Percentiles rank a stretch among this genome's conserved stretches.
These are phyloP conservation scores for Epinephelus lanceolatus DNA, from an alignment of 2,113 vertebrate genomes.

Conservation along the genomic window DNA sequence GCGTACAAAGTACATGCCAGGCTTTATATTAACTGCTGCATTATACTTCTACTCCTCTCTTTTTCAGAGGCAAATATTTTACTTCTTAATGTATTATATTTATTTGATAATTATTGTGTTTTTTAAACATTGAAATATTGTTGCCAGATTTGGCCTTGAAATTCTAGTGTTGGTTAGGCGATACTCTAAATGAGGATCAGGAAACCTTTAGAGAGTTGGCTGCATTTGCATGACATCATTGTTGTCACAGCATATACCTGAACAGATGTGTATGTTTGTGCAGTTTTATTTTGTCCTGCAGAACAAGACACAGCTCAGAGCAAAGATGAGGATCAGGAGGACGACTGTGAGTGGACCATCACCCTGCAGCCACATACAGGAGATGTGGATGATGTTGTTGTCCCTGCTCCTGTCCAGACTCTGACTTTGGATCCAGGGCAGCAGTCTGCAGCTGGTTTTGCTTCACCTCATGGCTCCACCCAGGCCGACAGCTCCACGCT, in stretches of 20 bases:
- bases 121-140: too few relatives aligned
- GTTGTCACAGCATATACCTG: background rate
- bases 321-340: slow-evolving; percentile 4
- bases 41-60: too few relatives aligned
- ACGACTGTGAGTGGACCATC: slow-evolving; percentile 49
- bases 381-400: background rate
- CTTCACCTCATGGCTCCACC: background rate
- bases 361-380: slow-evolving; percentile 17
- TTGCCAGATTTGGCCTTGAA: too few relatives aligned
- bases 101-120: too few relatives aligned
- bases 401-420: background rate
- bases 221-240: background rate
- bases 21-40: too few relatives aligned
- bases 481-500: slow-evolving; percentile 63
- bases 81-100: too few relatives aligned
- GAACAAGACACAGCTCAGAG: slow-evolving; percentile 8
- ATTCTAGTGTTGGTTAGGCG: too few relatives aligned
- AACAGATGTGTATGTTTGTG: background rate
- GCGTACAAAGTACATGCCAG: too few relatives aligned
- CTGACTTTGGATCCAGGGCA: background rate
- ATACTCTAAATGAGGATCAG: too few relatives aligned
- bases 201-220: too few relatives aligned
- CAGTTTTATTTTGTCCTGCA: slow-evolving; percentile 34
- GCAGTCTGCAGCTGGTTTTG: background rate
- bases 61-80: too few relatives aligned